Evolutionary conservation across 1,140 invertebrate species (phyloP).

Genomic region (Aphaenogaster floridana): DNA sequence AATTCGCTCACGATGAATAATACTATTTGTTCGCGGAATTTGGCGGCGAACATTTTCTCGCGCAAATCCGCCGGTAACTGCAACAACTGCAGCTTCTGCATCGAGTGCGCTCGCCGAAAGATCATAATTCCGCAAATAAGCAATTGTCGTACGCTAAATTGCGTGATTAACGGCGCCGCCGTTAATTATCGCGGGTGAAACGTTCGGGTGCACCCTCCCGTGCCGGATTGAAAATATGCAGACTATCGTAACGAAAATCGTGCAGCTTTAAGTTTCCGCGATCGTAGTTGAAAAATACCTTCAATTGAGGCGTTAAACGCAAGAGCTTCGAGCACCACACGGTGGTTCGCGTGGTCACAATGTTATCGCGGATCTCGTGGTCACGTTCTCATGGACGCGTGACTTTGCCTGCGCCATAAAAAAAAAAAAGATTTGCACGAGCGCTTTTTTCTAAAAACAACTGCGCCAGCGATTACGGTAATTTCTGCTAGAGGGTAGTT

Average conservation of each 20-base stretch:
- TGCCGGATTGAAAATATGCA: slow-evolving; percentile 1
- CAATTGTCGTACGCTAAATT: slow-evolving; percentile 54
- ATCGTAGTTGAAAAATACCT: slow-evolving; percentile 33
- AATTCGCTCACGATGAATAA: slow-evolving; percentile 61
- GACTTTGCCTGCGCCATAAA: slow-evolving; percentile 37
- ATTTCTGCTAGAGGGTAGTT: slow-evolving; percentile 50
- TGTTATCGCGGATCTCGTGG: slow-evolving; percentile 56
- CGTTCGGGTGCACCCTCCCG: not conserved
- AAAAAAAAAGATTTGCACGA: slow-evolving; percentile 49
- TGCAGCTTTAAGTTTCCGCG: slow-evolving; percentile 13
- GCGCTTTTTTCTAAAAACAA: slow-evolving; percentile 33
- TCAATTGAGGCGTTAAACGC: slow-evolving; percentile 61
- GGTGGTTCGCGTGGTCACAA: slow-evolving; percentile 51
- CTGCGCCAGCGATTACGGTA: slow-evolving; percentile 51
- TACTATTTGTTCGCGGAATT: slow-evolving; percentile 61
- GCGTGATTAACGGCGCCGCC: slow-evolving; percentile 37
- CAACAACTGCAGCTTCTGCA: slow-evolving; percentile 9
- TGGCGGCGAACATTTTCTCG: not conserved
- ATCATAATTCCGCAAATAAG: slow-evolving; percentile 52
- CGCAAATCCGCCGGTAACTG: slow-evolving; percentile 30
- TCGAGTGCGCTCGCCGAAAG: slow-evolving; percentile 33
- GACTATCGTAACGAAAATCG: slow-evolving; percentile 20
- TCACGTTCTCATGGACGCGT: slow-evolving; percentile 59
- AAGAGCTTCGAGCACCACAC: slow-evolving; percentile 35
- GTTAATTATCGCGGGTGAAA: slow-evolving; percentile 34